These are phyloP conservation scores for Gasteruption jaculator DNA, from an alignment of 2,888 invertebrate genomes.

Conservation along the genomic window DNA sequence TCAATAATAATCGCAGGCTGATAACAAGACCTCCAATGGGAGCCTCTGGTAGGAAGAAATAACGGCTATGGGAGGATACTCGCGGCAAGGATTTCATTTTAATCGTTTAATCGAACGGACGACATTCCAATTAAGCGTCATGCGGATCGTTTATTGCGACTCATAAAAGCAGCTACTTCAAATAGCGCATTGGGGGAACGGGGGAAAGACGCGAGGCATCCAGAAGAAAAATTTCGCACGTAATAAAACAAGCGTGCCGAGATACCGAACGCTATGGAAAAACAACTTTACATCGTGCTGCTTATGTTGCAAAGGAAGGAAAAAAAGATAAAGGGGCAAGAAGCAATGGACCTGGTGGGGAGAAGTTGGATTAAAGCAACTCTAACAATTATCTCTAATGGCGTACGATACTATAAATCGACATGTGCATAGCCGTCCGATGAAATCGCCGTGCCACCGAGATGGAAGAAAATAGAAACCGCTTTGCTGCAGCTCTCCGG, in stretches of 20 bases:
- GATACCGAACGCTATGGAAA: conserved; percentile 29
- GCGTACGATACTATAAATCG: conserved; percentile 49
- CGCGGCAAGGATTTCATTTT: conserved; percentile 18
- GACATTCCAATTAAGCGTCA: conserved; percentile 41
- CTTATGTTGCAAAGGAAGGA: too few species aligned
- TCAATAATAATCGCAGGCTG: too few species aligned
- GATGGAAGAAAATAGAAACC: conserved; percentile 45
- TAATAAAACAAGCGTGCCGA: conserved; percentile 38
- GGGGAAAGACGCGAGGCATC: conserved; percentile 7
- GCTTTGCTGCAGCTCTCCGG: conserved; percentile 23
- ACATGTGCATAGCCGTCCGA: conserved; percentile 37
- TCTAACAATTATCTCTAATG: conserved; percentile 50
- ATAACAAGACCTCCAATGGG: too few species aligned
- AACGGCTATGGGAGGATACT: too few species aligned
- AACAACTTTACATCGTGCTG: conserved; percentile 37
- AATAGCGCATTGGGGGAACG: conserved; percentile 18
- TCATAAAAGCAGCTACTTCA: conserved; percentile 34
- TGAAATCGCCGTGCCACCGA: conserved; percentile 34
- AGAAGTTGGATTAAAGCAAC: conserved; percentile 26
- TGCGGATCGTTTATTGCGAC: conserved; percentile 26
- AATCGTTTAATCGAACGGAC: conserved; percentile 44
- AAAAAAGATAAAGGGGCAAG: neutral
- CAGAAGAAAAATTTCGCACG: conserved; percentile 42
- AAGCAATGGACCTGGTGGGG: conserved; percentile 2
- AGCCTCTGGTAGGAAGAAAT: too few species aligned